These are phyloP conservation scores for Oriolus oriolus DNA, from an alignment of 2,113 vertebrate genomes.

Conservation along the genomic window DNA sequence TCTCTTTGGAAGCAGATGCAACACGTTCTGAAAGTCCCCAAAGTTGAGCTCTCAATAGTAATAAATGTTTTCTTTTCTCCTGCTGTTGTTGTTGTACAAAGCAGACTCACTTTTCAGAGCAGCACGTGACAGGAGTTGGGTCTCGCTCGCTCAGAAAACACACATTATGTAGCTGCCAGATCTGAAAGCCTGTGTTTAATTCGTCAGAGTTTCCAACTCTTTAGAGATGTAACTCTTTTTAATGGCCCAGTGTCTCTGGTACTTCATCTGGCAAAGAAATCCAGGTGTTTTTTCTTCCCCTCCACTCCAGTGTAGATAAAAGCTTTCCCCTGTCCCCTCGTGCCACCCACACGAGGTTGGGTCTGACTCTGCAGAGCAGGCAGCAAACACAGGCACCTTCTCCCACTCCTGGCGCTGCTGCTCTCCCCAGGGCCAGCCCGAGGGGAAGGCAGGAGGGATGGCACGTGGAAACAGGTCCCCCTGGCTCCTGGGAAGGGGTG, in stretches of 20 bases:
- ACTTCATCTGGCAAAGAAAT: neutral
- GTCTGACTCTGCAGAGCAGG: neutral
- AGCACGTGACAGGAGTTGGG: neutral
- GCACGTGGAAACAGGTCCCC: neutral
- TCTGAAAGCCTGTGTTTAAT: constrained; percentile 34
- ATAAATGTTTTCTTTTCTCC: constrained; percentile 22
- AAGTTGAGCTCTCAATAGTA: neutral
- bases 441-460: neutral
- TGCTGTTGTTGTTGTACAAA: constrained; percentile 28
- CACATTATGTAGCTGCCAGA: constrained; percentile 11
- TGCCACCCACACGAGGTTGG: neutral
- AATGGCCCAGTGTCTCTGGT: neutral
- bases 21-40: neutral
- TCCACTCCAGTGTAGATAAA: neutral
- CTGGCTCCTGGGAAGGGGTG: neutral
- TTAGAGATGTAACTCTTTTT: neutral
- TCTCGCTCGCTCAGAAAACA: constrained; percentile 1
- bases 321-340: neutral
- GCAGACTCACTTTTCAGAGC: constrained; percentile 17
- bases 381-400: neutral
- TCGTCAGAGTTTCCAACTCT: constrained; percentile 27
- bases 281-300: neutral
- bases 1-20: neutral
- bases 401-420: neutral
- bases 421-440: neutral